phyloP scores from a whole-genome alignment of 1,140 invertebrate species.

The Parasteatoda tepidariorum region DNA sequence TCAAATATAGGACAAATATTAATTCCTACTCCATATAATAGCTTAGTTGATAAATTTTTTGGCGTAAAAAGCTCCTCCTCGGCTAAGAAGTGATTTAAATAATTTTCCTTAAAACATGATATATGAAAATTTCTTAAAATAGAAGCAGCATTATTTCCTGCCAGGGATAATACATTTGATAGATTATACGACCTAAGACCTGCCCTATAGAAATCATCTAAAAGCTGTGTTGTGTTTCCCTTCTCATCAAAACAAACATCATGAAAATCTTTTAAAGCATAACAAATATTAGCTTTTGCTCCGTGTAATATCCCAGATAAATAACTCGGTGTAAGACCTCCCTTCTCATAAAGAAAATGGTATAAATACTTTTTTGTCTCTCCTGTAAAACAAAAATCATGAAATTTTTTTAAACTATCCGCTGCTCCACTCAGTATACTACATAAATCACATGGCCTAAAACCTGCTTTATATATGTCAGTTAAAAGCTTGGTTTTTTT shows the following conservation, averaged over 20 bases:
- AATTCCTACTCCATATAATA: slow-evolving; percentile 19
- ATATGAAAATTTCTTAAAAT: slow-evolving; percentile 42
- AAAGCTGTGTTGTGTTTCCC: slow-evolving; percentile 5
- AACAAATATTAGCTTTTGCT: slow-evolving; percentile 6
- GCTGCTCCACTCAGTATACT: slow-evolving; percentile 8
- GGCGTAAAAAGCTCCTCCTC: slow-evolving; percentile 12
- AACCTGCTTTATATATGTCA: slow-evolving; percentile 2
- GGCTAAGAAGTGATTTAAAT: slow-evolving; percentile 31
- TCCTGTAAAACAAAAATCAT: slow-evolving; percentile 25
- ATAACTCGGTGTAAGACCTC: neutral
- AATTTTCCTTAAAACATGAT: slow-evolving; percentile 31
- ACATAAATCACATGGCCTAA: neutral
- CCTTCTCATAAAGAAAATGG: neutral
- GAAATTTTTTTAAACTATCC: slow-evolving; percentile 11
- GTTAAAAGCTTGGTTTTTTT: slow-evolving; percentile 26
- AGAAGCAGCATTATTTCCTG: slow-evolving; percentile 32
- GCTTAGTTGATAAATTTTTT: slow-evolving; percentile 12
- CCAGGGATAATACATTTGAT: slow-evolving; percentile 10
- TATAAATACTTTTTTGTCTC: neutral
- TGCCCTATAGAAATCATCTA: slow-evolving; percentile 1
- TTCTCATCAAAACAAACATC: neutral
- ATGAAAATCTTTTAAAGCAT: slow-evolving; percentile 32
- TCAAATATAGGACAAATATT: slow-evolving; percentile 14
- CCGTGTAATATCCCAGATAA: slow-evolving; percentile 1
- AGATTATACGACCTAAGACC: neutral